Evolutionary conservation across 2,797 vertebrate species (phyloP).

Genomic region (Kryptolebias ocellatus): DNA sequence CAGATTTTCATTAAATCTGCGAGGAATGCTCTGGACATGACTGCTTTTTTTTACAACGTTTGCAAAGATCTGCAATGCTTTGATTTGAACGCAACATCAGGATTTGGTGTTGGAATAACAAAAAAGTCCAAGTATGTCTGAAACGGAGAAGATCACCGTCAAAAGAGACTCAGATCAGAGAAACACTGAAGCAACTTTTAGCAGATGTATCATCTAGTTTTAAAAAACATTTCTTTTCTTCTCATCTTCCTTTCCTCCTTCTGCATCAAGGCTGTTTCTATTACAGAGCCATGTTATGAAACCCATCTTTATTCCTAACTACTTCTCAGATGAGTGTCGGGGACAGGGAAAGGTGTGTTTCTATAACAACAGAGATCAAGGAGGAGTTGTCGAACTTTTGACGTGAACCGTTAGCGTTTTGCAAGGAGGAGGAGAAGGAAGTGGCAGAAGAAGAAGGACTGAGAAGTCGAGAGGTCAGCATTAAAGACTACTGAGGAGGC

Average conservation of each 20-base stretch:
- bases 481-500: slow-evolving; percentile 47
- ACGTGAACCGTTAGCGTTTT: slow-evolving; percentile 32
- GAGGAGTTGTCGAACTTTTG: slow-evolving; percentile 60
- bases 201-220: background rate
- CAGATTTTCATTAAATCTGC: slow-evolving; percentile 6
- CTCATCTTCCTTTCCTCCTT: background rate
- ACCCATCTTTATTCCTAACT: slow-evolving; percentile 65
- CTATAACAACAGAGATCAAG: slow-evolving; percentile 73
- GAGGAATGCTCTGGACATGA: slow-evolving; percentile 15
- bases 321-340: slow-evolving; percentile 58
- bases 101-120: background rate
- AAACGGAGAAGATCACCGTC: slow-evolving; percentile 2
- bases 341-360: slow-evolving; percentile 57
- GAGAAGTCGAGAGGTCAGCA: slow-evolving; percentile 51
- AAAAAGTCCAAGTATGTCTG: slow-evolving; percentile 25
- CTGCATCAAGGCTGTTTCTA: slow-evolving; percentile 58
- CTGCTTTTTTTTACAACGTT: slow-evolving; percentile 4
- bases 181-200: background rate
- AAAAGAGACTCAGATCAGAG: slow-evolving; percentile 2
- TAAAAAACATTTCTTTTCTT: slow-evolving; percentile 18
- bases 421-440: slow-evolving; percentile 42
- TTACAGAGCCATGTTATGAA: slow-evolving; percentile 62
- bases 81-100: no score
- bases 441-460: slow-evolving; percentile 24
- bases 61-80: slow-evolving; percentile 9